These are phyloP conservation scores for Hybos culiciformis DNA, from an alignment of 2,888 invertebrate species.

Conservation along the genomic window DNA sequence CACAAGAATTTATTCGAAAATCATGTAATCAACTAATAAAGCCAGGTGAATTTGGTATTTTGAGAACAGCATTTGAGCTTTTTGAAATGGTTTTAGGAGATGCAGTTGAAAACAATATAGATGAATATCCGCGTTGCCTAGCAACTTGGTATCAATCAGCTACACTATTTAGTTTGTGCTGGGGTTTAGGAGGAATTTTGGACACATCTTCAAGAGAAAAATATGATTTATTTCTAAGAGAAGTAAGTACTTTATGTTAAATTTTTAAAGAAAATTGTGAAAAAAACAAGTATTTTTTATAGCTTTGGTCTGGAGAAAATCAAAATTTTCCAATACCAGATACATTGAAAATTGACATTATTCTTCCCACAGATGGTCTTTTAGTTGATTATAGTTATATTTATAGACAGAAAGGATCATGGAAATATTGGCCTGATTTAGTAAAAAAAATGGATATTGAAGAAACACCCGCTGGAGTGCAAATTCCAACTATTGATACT, in stretches of 20 bases:
- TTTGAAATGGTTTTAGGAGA: slow-evolving; percentile 66
- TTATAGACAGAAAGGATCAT: slow-evolving; percentile 68
- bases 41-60: slow-evolving; percentile 58
- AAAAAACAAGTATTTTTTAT: not conserved
- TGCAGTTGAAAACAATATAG: slow-evolving; percentile 47
- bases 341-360: slow-evolving; percentile 53
- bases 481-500: slow-evolving; percentile 75
- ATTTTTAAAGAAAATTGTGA: not conserved
- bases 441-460: slow-evolving; percentile 47
- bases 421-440: slow-evolving; percentile 76
- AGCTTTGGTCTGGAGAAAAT: slow-evolving; percentile 37
- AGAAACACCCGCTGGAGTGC: slow-evolving; percentile 36
- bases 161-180: slow-evolving; percentile 58
- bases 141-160: slow-evolving; percentile 62
- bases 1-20: slow-evolving; percentile 51
- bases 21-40: slow-evolving; percentile 49
- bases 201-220: slow-evolving; percentile 55
- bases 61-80: slow-evolving; percentile 56
- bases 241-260: slow-evolving; percentile 16
- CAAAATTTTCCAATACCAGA: slow-evolving; percentile 42
- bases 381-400: slow-evolving; percentile 72
- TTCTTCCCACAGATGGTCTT: slow-evolving; percentile 61
- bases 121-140: slow-evolving; percentile 56
- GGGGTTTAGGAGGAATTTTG: slow-evolving; percentile 76
- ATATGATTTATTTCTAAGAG: slow-evolving; percentile 50